Evolutionary conservation across 2,113 vertebrate genomes (phyloP).

Genomic region (Glareola pratincola): DNA sequence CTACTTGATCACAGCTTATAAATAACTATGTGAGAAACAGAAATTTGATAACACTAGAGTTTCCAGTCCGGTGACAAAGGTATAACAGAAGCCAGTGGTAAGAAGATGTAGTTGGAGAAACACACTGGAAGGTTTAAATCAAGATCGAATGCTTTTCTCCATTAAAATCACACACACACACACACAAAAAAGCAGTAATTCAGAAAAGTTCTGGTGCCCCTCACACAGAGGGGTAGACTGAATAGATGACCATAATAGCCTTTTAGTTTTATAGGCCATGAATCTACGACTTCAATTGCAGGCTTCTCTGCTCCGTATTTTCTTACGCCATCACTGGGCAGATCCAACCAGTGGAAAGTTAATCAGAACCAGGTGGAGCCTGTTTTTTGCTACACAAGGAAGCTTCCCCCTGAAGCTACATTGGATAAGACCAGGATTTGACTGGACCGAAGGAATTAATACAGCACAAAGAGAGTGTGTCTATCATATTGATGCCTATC

Average conservation of each 20-base stretch:
- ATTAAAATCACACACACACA: not conserved
- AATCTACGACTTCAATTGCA: conserved; percentile 39
- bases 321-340: conserved; percentile 39
- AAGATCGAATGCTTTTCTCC: not conserved
- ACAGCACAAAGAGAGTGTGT: fast-evolving
- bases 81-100: not conserved
- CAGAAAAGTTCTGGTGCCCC: not conserved
- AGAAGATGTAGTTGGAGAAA: not conserved
- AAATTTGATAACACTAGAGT: conserved; percentile 14
- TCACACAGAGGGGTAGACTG: not conserved
- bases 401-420: conserved; percentile 34
- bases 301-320: conserved; percentile 40
- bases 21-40: conserved; percentile 38
- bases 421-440: conserved; percentile 10
- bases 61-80: conserved; percentile 7
- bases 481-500: not conserved
- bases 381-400: conserved; percentile 25
- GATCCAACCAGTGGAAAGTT: conserved; percentile 31
- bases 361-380: conserved; percentile 50
- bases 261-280: conserved; percentile 52
- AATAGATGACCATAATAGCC: conserved; percentile 37
- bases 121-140: conserved; percentile 7
- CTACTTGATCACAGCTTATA: conserved; percentile 31
- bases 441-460: not conserved
- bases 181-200: not conserved